A percentile compares a stretch with the other conserved stretches of the same genome.
Evolutionary conservation across 2,888 invertebrate species (phyloP).

Genomic region (Tachystola acroxantha): DNA sequence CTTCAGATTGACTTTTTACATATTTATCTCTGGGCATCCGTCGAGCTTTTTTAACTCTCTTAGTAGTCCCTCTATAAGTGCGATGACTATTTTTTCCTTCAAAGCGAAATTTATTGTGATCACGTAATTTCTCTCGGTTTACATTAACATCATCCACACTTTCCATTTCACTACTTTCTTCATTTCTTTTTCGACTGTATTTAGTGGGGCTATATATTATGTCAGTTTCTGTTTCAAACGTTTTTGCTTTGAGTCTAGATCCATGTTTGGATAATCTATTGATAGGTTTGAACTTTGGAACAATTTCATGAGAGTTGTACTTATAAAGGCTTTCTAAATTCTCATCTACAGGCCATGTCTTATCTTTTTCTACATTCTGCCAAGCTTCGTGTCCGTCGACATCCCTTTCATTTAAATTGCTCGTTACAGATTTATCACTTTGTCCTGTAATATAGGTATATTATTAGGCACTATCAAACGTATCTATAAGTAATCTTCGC

Average conservation of each 20-base stretch:
- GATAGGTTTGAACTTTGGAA: slow-evolving; percentile 22
- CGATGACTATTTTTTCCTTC: slow-evolving; percentile 24
- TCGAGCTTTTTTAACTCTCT: slow-evolving; percentile 25
- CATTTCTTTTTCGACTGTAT: slow-evolving; percentile 23
- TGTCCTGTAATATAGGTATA: slow-evolving; percentile 27
- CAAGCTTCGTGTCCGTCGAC: slow-evolving; percentile 27
- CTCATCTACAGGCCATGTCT: slow-evolving; percentile 19
- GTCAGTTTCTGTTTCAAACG: slow-evolving; percentile 12
- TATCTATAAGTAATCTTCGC: too few relatives aligned
- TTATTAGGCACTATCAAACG: too few relatives aligned
- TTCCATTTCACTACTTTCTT: slow-evolving; percentile 25
- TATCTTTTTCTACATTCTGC: slow-evolving; percentile 30
- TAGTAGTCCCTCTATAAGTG: slow-evolving; percentile 25
- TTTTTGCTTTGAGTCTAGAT: slow-evolving; percentile 25
- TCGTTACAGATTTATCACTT: slow-evolving; percentile 24
- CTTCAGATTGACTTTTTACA: slow-evolving; percentile 1
- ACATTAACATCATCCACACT: slow-evolving; percentile 22
- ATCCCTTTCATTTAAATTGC: slow-evolving; percentile 11
- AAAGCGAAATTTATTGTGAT: slow-evolving; percentile 16
- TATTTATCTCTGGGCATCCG: slow-evolving; percentile 45
- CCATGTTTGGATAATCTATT: slow-evolving; percentile 23
- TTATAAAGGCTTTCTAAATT: slow-evolving; percentile 17
- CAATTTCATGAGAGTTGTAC: slow-evolving; percentile 23
- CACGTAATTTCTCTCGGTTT: slow-evolving; percentile 18
- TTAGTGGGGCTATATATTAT: slow-evolving; percentile 15